A percentile compares a stretch with the other conserved stretches of the same genome.
phyloP scores from a whole-genome alignment of 2,888 invertebrate species.

The Athalia cordata region DNA sequence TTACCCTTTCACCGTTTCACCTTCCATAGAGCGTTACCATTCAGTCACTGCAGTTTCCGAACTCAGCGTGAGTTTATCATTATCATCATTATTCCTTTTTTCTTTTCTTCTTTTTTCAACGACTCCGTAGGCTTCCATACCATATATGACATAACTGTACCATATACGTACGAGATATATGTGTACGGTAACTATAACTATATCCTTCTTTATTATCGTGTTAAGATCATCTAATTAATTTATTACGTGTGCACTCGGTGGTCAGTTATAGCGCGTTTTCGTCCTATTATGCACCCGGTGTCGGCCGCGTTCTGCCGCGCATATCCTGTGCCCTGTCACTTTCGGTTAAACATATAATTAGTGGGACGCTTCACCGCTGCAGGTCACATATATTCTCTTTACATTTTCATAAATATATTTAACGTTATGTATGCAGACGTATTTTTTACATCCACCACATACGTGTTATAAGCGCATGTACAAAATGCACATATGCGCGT shows the following conservation, averaged over 20 bases:
- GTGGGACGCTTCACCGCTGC: constrained; percentile 8
- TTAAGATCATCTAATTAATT: constrained; percentile 32
- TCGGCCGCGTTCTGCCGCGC: constrained; percentile 22
- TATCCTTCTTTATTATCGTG: constrained; percentile 31
- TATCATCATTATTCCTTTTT: too few relatives aligned
- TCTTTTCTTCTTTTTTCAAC: too few relatives aligned
- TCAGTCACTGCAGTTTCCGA: too few relatives aligned
- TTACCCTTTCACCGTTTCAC: too few relatives aligned
- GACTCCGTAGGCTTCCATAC: too few relatives aligned
- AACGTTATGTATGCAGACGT: too few relatives aligned
- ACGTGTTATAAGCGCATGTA: too few relatives aligned
- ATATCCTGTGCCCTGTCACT: constrained; percentile 36
- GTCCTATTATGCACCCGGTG: constrained; percentile 37
- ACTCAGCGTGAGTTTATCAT: too few relatives aligned
- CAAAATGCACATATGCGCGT: neutral
- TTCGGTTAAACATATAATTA: constrained; percentile 42
- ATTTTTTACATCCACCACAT: too few relatives aligned
- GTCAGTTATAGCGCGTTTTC: constrained; percentile 37
- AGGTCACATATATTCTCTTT: neutral
- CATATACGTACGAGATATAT: too few relatives aligned
- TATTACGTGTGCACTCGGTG: constrained; percentile 41
- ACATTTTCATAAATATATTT: neutral
- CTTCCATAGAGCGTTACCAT: too few relatives aligned
- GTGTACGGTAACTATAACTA: neutral
- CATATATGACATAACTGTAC: too few relatives aligned